These are phyloP conservation scores for Anolis carolinensis DNA, from an alignment of 2,113 vertebrate species.

Conservation along the genomic window DNA sequence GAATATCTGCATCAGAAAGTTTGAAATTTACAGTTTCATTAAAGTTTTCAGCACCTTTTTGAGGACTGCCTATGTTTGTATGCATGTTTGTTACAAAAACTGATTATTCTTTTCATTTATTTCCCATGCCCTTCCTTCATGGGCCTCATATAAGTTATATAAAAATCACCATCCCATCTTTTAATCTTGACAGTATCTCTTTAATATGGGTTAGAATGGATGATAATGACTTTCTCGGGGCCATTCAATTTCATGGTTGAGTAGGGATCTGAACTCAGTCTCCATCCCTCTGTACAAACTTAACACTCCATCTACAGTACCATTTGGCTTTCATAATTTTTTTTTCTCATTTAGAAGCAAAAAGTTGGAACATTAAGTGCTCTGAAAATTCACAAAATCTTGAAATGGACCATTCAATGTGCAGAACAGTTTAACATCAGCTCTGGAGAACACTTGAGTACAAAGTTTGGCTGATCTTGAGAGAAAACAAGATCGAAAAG, in stretches of 20 bases:
- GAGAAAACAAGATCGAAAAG: not conserved
- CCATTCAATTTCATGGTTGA: not conserved
- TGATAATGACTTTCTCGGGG: not conserved
- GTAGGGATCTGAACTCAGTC: not conserved
- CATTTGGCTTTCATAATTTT: not conserved
- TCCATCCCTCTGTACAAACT: not conserved
- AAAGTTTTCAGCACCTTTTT: not conserved
- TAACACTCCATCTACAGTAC: not conserved
- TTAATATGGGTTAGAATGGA: not conserved
- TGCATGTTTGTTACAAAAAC: not conserved
- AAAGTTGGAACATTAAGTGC: not conserved
- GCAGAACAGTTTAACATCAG: not conserved
- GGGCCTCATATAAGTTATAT: not conserved
- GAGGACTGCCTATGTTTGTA: not conserved
- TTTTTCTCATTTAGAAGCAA: not conserved
- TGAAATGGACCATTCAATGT: not conserved
- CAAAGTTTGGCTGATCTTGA: not conserved
- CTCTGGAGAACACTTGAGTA: not conserved
- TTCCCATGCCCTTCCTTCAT: not conserved
- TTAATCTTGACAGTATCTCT: not conserved
- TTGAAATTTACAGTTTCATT: not conserved
- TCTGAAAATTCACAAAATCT: not conserved
- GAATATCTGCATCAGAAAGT: not conserved
- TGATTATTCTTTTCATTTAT: not conserved
- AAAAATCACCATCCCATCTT: not conserved